phyloP scores from a whole-genome alignment of 2,888 invertebrate genomes.

The Tuberolachnus salignus region DNA sequence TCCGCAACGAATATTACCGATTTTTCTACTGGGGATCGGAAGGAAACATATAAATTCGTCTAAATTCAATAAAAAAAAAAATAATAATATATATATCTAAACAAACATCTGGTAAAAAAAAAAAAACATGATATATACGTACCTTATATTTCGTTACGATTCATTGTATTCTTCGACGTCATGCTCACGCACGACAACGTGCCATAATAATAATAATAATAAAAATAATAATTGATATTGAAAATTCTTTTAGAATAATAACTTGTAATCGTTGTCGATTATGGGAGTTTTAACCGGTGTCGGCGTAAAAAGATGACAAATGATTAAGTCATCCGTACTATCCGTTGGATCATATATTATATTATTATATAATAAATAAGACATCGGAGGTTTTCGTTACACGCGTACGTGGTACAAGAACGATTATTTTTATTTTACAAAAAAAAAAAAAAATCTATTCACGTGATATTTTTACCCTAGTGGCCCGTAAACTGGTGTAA shows the following conservation, averaged over 20 bases:
- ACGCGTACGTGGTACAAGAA: not conserved
- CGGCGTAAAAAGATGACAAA: constrained; percentile 34
- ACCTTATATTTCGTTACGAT: not conserved
- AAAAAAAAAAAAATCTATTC: constrained; percentile 22
- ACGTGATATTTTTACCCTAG: constrained; percentile 19
- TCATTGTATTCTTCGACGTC: not conserved
- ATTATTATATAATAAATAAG: constrained; percentile 13
- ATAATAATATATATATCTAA: too few relatives aligned
- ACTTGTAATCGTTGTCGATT: constrained; percentile 24
- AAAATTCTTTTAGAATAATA: constrained; percentile 24
- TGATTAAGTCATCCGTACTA: constrained; percentile 43
- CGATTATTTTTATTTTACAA: constrained; percentile 30
- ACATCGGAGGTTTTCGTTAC: constrained; percentile 38
- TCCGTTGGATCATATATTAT: not conserved
- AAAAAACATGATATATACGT: constrained; percentile 19
- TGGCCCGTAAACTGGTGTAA: constrained; percentile 20
- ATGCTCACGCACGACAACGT: constrained; percentile 23
- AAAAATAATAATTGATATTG: not conserved
- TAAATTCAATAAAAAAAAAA: too few relatives aligned
- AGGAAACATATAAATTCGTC: too few relatives aligned
- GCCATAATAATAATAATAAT: constrained; percentile 2
- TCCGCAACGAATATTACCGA: too few relatives aligned
- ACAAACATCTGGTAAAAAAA: constrained; percentile 4
- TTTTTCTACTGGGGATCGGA: too few relatives aligned
- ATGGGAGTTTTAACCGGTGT: constrained; percentile 41